Evolutionary conservation across 2,888 invertebrate species (phyloP).

Genomic region (Stenoptilia bipunctidactyla): DNA sequence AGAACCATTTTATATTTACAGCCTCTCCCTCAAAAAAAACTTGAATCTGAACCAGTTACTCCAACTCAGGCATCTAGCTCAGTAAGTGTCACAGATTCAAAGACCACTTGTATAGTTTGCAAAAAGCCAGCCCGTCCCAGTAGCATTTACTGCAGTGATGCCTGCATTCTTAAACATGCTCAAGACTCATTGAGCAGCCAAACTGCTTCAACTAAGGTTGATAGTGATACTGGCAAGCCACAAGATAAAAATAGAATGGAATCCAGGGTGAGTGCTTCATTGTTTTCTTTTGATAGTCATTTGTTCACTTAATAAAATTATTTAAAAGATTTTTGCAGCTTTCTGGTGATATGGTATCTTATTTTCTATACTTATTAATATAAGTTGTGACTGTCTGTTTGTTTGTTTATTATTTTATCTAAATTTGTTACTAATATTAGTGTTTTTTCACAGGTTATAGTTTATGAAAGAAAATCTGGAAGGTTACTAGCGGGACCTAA

Average conservation of each 20-base stretch:
- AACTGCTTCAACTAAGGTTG: slow-evolving; percentile 26
- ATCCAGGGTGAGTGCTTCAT: slow-evolving; percentile 40
- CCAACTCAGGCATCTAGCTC: slow-evolving; percentile 12
- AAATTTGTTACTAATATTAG: slow-evolving; percentile 2
- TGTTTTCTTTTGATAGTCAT: slow-evolving; percentile 7
- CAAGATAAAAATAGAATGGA: slow-evolving; percentile 43
- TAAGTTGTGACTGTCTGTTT: no score
- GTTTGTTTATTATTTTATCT: not conserved
- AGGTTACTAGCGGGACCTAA: slow-evolving; percentile 80
- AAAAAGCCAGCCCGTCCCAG: slow-evolving; percentile 81
- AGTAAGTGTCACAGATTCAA: slow-evolving; percentile 24
- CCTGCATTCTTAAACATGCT: slow-evolving; percentile 88
- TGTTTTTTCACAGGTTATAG: slow-evolving; percentile 70
- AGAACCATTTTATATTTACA: not conserved
- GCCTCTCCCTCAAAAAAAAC: not conserved
- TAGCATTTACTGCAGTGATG: slow-evolving; percentile 91
- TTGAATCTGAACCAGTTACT: slow-evolving; percentile 20
- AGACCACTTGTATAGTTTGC: slow-evolving; percentile 80
- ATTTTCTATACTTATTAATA: no score
- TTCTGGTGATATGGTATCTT: no score
- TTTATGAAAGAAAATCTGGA: slow-evolving; percentile 87
- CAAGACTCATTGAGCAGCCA: slow-evolving; percentile 71
- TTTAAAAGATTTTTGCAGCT: not conserved
- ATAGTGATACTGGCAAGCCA: slow-evolving; percentile 29
- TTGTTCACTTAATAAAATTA: not conserved